Evolutionary conservation across 2,797 vertebrate genomes (phyloP).

Genomic region (Zenarchopterus dispar): DNA sequence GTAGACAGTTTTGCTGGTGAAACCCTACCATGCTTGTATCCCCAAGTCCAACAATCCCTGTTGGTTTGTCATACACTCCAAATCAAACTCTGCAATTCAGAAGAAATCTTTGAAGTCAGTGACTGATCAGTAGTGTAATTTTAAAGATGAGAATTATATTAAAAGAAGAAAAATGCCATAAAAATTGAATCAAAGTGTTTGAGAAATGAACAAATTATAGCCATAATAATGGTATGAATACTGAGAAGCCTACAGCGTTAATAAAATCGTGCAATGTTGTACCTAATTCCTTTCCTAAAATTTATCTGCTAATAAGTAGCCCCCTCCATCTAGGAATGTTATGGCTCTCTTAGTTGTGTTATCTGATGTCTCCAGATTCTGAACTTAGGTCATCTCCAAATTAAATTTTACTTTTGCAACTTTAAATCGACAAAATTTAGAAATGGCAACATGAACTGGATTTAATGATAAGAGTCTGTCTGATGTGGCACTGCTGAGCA

Average conservation of each 20-base stretch:
- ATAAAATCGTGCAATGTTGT: no score
- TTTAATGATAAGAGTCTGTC: background rate
- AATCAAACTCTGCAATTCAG: slow-evolving; percentile 21
- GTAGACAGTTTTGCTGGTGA: slow-evolving; percentile 34
- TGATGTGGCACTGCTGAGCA: background rate
- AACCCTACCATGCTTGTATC: slow-evolving; percentile 24
- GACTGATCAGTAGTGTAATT: background rate
- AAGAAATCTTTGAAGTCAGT: background rate
- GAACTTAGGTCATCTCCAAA: no score
- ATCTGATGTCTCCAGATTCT: no score
- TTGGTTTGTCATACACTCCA: slow-evolving; percentile 33
- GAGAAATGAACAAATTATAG: no score
- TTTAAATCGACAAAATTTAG: background rate
- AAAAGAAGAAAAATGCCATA: no score
- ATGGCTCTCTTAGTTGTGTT: no score
- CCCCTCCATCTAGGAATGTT: background rate
- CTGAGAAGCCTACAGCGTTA: no score
- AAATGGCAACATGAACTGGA: background rate
- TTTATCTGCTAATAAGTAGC: background rate
- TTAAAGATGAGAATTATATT: background rate
- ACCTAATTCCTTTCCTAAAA: background rate
- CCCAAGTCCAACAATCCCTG: background rate
- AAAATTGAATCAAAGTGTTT: no score
- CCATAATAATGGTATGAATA: no score
- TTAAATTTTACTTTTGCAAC: no score